Conservation (phyloP, 2,113 vertebrate genomes). For the Pseudopipra pipra region DNA sequence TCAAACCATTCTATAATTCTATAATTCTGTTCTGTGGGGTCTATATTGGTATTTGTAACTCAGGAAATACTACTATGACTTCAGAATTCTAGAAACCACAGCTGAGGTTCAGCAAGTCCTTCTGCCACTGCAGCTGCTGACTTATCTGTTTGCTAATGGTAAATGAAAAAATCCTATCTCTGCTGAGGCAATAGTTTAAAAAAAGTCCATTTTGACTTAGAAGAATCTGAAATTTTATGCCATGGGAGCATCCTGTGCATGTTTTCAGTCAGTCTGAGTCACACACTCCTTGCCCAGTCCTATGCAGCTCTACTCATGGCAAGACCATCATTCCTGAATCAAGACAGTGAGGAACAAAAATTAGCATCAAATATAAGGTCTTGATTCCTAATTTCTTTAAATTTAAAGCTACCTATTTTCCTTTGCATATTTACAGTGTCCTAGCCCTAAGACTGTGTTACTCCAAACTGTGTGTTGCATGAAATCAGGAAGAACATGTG, state of each 20-base stretch:
- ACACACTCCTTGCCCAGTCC: background rate
- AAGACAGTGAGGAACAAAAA: background rate
- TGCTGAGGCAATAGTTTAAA: background rate
- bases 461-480: background rate
- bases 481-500: background rate
- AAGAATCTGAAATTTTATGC: background rate
- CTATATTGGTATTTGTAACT: background rate
- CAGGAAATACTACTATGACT: background rate
- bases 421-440: background rate
- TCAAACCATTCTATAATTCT: background rate
- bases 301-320: fast-evolving
- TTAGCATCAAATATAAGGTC: background rate
- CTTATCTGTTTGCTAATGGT: background rate
- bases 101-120: background rate
- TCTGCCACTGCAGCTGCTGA: background rate
- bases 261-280: background rate
- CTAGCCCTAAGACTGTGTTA: background rate
- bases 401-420: background rate
- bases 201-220: background rate
- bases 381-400: background rate
- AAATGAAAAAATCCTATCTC: background rate
- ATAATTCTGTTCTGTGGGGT: background rate
- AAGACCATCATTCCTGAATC: background rate
- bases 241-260: background rate
- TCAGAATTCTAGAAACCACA: background rate